phyloP scores from a whole-genome alignment of 2,113 vertebrate genomes.

The Noturus placidus region DNA sequence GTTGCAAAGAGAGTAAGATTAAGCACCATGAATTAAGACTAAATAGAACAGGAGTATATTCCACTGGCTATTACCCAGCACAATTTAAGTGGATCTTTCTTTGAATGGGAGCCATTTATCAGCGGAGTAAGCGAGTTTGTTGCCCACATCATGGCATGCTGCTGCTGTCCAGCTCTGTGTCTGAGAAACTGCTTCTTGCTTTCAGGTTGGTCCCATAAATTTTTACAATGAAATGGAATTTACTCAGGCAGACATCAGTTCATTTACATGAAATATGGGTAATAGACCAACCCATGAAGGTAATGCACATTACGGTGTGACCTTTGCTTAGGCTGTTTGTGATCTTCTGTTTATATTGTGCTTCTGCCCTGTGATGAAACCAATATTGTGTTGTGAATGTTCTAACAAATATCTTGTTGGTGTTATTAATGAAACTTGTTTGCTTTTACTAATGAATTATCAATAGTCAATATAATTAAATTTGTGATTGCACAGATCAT shows the following conservation, averaged over 20 bases:
- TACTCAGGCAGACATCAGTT: constrained; percentile 57
- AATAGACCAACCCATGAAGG: constrained; percentile 73
- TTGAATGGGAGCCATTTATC: background rate
- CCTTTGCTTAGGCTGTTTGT: constrained; percentile 30
- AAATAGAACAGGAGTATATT: constrained; percentile 21
- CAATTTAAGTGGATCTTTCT: constrained; percentile 16
- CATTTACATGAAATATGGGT: constrained; percentile 69
- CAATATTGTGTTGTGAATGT: background rate
- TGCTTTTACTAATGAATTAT: constrained; percentile 6
- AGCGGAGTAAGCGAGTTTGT: constrained; percentile 48
- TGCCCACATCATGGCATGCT: constrained; percentile 69
- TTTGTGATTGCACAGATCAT: background rate
- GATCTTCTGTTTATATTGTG: constrained; percentile 23
- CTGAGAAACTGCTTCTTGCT: constrained; percentile 74
- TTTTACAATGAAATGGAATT: constrained; percentile 62
- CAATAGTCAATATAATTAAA: background rate
- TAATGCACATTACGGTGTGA: constrained; percentile 54
- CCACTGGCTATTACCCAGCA: constrained; percentile 1
- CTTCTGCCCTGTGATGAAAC: constrained; percentile 25
- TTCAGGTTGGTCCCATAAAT: constrained; percentile 74
- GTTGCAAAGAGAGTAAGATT: constrained; percentile 54
- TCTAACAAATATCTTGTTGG: constrained; percentile 16
- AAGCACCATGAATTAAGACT: constrained; percentile 33
- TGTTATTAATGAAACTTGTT: background rate
- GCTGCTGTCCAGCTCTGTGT: constrained; percentile 69